phyloP scores from a whole-genome alignment of 2,797 vertebrate species.

The Dendrocincla fuliginosa region DNA sequence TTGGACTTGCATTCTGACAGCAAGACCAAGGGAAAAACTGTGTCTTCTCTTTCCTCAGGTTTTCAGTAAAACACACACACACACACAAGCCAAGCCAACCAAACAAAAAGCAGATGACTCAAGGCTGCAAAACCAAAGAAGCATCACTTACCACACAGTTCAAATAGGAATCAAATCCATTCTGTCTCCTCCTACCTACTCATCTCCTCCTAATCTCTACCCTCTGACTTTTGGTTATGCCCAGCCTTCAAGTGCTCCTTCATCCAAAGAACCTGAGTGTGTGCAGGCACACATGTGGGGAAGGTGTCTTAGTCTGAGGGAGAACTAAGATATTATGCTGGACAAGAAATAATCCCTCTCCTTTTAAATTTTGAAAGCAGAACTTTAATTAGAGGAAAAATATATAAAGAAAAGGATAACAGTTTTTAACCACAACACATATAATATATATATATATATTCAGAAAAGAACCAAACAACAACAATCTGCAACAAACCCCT shows the following conservation, averaged over 20 bases:
- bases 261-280: not conserved
- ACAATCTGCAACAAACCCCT: no score
- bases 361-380: no score
- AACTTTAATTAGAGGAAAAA: no score
- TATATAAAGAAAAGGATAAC: no score
- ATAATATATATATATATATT: no score
- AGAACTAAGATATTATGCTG: no score
- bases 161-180: not conserved
- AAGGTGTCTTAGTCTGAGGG: no score
- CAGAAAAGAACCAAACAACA: no score
- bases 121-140: not conserved
- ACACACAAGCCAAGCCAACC: not conserved
- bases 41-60: not conserved
- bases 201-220: not conserved
- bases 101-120: not conserved
- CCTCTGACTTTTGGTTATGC: not conserved
- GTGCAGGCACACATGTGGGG: accelerated
- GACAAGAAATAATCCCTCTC: no score
- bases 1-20: not conserved
- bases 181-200: no score
- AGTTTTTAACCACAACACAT: no score
- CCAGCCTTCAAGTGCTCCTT: not conserved
- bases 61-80: not conserved
- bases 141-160: not conserved
- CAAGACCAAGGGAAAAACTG: not conserved